Evolutionary conservation across 2,888 invertebrate genomes (phyloP).

Genomic region (Zhuqinia jingwanae): DNA sequence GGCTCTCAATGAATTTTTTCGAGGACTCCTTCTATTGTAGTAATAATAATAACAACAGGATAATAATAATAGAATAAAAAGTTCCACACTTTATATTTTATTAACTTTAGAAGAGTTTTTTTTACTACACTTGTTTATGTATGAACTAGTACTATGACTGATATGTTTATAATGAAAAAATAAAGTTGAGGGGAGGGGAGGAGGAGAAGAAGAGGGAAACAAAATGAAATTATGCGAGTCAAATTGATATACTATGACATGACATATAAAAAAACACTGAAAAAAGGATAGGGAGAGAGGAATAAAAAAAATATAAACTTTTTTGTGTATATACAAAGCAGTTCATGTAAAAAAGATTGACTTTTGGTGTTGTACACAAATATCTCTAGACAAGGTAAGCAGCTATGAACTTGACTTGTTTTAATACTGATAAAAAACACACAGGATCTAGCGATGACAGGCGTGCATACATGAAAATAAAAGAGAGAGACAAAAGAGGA

Average conservation of each 20-base stretch:
- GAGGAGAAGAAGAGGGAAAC: slow-evolving; percentile 72
- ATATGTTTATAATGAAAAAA: slow-evolving; percentile 6
- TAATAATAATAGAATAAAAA: slow-evolving; percentile 1
- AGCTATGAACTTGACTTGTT: background rate
- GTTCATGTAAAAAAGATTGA: background rate
- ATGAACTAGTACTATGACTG: too few species aligned
- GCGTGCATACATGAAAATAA: slow-evolving; percentile 24
- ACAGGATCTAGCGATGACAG: slow-evolving; percentile 66
- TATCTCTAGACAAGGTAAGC: background rate
- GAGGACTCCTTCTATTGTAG: slow-evolving; percentile 19
- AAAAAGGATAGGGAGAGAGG: slow-evolving; percentile 54
- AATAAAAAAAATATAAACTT: background rate
- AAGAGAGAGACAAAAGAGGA: too few species aligned
- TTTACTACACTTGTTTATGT: slow-evolving; percentile 31
- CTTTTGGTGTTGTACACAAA: too few species aligned
- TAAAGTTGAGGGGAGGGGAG: slow-evolving; percentile 49
- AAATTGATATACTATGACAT: slow-evolving; percentile 64
- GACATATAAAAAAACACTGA: slow-evolving; percentile 60
- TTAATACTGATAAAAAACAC: slow-evolving; percentile 39
- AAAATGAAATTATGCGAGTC: slow-evolving; percentile 76
- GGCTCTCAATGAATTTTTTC: too few species aligned
- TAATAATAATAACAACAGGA: background rate
- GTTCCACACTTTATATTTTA: slow-evolving; percentile 27
- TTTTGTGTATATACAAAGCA: background rate
- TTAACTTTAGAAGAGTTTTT: too few species aligned